Percentiles rank a stretch among this genome's conserved stretches.
phyloP scores from a whole-genome alignment of 2,797 vertebrate species.

The Pteropus rufus region DNA sequence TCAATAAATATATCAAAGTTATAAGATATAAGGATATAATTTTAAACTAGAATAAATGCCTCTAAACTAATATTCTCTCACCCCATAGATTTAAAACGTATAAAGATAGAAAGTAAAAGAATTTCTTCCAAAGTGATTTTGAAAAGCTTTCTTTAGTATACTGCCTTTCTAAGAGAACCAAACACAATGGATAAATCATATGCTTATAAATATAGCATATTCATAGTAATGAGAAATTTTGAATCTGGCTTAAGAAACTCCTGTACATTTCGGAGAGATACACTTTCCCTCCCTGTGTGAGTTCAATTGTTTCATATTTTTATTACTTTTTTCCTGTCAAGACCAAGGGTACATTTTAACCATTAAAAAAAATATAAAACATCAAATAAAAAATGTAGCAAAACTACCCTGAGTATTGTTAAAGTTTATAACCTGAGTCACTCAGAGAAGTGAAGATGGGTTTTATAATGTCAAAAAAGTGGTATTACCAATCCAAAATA shows the following conservation, averaged over 20 bases:
- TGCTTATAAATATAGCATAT: neutral
- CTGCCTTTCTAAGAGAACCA: neutral
- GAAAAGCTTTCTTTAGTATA: neutral
- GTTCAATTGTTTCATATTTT: constrained; percentile 6
- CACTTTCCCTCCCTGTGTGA: neutral
- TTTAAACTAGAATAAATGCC: neutral
- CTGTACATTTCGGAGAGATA: neutral
- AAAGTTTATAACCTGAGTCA: constrained; percentile 43
- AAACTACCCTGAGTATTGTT: constrained; percentile 15
- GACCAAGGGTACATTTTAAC: constrained; percentile 21
- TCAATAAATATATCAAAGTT: neutral
- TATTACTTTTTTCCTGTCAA: constrained; percentile 14
- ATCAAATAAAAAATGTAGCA: neutral
- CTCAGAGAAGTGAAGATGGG: neutral
- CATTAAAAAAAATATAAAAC: neutral
- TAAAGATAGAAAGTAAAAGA: neutral
- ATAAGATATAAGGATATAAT: neutral
- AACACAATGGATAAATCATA: neutral
- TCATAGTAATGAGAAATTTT: neutral
- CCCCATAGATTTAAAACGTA: neutral
- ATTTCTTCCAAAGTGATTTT: neutral
- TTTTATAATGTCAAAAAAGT: neutral
- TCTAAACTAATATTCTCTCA: neutral
- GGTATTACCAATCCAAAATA: neutral
- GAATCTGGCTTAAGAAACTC: neutral